These are phyloP conservation scores for Euplexia lucipara DNA, from an alignment of 2,888 invertebrate genomes.

Conservation along the genomic window DNA sequence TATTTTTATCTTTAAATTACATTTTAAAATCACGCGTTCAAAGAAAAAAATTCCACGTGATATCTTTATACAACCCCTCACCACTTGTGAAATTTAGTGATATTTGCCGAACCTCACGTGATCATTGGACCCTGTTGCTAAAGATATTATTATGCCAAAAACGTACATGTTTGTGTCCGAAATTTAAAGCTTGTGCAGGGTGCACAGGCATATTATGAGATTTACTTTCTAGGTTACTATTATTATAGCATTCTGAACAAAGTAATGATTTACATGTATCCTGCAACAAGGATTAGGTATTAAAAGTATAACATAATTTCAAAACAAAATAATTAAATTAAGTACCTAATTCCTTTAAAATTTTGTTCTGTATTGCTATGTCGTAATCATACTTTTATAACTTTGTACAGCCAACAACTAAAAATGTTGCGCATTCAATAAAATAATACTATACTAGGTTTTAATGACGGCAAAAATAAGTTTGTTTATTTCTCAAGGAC, in stretches of 20 bases:
- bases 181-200: not conserved
- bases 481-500: not conserved
- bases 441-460: not conserved
- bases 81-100: no score
- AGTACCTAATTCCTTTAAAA: no score
- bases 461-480: not conserved
- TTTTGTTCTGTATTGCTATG: no score
- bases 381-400: not conserved
- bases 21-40: no score
- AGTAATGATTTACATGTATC: slow-evolving; percentile 7
- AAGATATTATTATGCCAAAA: not conserved
- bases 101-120: no score
- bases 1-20: no score
- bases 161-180: slow-evolving; percentile 10
- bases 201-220: not conserved
- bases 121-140: no score
- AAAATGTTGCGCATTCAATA: not conserved
- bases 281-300: slow-evolving; percentile 8
- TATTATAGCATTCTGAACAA: slow-evolving; percentile 4
- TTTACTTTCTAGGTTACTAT: not conserved
- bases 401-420: not conserved
- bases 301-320: not conserved
- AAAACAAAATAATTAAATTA: no score
- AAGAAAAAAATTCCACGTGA: no score
- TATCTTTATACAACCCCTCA: no score